Base-by-base conservation (phyloP, 1,140 invertebrate genomes). In the Cotesia glomerata region DNA sequence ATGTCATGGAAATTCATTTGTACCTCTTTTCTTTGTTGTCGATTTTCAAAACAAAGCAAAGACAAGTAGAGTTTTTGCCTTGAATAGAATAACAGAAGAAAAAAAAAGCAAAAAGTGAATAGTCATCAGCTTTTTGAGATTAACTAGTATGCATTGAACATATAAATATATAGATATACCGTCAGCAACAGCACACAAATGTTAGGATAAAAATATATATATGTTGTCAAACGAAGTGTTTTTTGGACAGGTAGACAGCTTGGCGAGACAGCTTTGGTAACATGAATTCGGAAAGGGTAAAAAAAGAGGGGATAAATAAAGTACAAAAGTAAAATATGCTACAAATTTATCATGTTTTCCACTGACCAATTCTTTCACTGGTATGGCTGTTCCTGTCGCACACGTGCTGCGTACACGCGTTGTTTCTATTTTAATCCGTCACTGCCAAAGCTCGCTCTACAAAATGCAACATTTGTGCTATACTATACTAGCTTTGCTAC, bases 171-270 rank as follows among this genome's bases (percentile, higher is more conserved):
- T n/a, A 18, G 52, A n/a, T 54, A 18, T n/a, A 54, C 32, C 8
- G 32, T 18, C n/a, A 61, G 18, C 11, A 14, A 13, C 13, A 63
- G 35, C 34, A 49, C 32, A 45, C 69, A 51, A 39, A 49, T 11
- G 49, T 35, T 62, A 14, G 36, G 51, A 16, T 32, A 51, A 36
- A 26, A 14, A 45, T n/a, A 62, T 49, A 49, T 62, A 70, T 70
- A 62, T 52, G 39, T 70, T 36, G n/a, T 35, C 61, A 39, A 49
- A 70, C 39, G 62, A 49, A 62, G 35, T 63, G 35, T 70, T 70
- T 71, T 64, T 71, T 56, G 39, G 61, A 71, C 61, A 71, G 61
- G 49, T 65, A 65, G 45, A 54, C 69, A 71, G 69, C 69, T 71
- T 71, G 62, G 32, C 62, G 32, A 54, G 62, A 71, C 69, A 71